Evolutionary conservation across 2,888 invertebrate species (phyloP), one percentile per base, ranked within the genome.

Genomic region (Perizoma flavofasciatum): DNA sequence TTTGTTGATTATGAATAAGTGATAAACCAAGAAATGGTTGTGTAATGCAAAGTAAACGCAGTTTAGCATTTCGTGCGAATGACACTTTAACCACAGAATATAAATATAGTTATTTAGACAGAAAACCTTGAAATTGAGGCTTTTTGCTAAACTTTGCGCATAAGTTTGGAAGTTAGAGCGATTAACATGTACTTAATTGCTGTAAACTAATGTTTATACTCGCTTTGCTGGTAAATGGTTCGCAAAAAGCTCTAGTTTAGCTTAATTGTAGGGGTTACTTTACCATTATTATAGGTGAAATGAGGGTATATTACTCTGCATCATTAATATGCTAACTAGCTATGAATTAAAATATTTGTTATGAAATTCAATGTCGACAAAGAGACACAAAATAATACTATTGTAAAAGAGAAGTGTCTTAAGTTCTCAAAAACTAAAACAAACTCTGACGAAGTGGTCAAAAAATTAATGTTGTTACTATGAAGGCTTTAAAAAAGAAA

Each of bases 101-200:
- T 44, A 43, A 47, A 54, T 22, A 54, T 49, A 61, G 54, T 46
- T 49, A 49, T 56, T 51, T 53, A 34, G 53, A 58, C 56, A 48
- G 9, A 58, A 37, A 61, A 54, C 60, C 63, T 61, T 61, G 59
- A 60, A 63, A 64, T 60, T 58, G 46, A 51, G 59, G 66, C 62
- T 61, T 63, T 68, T 66, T 66, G 67, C 58, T 62, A 55, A 70
- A 70, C 69, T 71, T 71, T 61, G 61, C 66, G 62, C 66, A 68
- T 69, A 67, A 66, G 59, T 65, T 61, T 51, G 59, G 48, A 71
- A 71, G 66, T 69, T 69, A 52, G 51, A 60, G 64, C 70, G 63
- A 70, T 70, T 67, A 69, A 67, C 66, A 67, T 69, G 65, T 68
- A 65, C 66, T 63, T 69, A 59, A 66, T 69, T 69, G 66, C 61